A percentile compares a stretch with the other conserved stretches of the same genome.
Evolutionary conservation across 2,797 vertebrate species (phyloP).

Genomic region (Astyanax mexicanus): DNA sequence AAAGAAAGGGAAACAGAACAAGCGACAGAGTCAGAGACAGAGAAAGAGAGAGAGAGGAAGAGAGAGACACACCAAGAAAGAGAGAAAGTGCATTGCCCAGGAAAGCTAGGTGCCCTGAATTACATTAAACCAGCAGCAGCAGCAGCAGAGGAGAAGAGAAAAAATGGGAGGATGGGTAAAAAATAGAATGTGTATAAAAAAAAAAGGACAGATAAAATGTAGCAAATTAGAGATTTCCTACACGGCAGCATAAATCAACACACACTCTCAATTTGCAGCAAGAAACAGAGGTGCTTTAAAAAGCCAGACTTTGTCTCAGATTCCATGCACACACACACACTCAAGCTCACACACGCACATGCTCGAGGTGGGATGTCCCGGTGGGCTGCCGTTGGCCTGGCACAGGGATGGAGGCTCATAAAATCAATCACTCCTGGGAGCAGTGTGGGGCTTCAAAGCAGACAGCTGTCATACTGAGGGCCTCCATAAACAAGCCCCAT

Average conservation of each 20-base stretch:
- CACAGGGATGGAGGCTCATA: constrained; percentile 51
- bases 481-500: constrained; percentile 57
- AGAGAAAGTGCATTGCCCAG: constrained; percentile 28
- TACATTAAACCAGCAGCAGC: constrained; percentile 40
- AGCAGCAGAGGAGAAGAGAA: constrained; percentile 12
- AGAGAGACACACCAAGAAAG: constrained; percentile 12
- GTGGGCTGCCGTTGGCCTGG: constrained; percentile 32
- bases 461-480: constrained; percentile 51
- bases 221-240: constrained; percentile 57
- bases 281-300: constrained; percentile 43
- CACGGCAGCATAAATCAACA: constrained; percentile 48
- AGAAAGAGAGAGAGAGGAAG: constrained; percentile 53
- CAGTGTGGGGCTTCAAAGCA: constrained; percentile 56
- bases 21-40: background rate
- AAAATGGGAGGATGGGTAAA: constrained; percentile 3
- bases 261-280: constrained; percentile 31
- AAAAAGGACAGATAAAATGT: constrained; percentile 43
- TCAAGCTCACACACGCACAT: constrained; percentile 13
- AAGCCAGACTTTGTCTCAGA: constrained; percentile 41
- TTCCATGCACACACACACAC: constrained; percentile 30
- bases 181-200: constrained; percentile 29
- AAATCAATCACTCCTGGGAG: constrained; percentile 60
- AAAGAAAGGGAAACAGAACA: constrained; percentile 3
- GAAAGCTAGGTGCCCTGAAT: constrained; percentile 34
- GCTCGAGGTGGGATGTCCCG: constrained; percentile 45